phyloP scores from a whole-genome alignment of 2,888 invertebrate genomes.

The Sarcophaga caerulescens region DNA sequence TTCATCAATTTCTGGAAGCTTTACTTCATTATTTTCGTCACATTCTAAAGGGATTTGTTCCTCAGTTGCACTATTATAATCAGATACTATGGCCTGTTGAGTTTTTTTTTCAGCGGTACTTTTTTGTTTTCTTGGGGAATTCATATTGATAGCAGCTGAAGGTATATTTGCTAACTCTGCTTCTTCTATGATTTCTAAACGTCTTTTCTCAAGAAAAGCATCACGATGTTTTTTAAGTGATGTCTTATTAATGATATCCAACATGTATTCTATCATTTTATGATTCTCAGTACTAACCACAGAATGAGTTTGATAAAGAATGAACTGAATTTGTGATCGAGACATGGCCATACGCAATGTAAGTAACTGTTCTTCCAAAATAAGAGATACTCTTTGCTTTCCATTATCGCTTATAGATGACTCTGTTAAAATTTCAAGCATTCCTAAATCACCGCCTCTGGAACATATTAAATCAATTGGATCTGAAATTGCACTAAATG shows the following conservation, averaged over 20 bases:
- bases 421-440: slow-evolving; percentile 88
- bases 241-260: slow-evolving; percentile 87
- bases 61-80: slow-evolving; percentile 2
- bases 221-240: slow-evolving; percentile 87
- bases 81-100: not conserved
- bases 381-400: slow-evolving; percentile 84
- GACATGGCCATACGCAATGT: slow-evolving; percentile 89
- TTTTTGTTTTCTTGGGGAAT: slow-evolving; percentile 73
- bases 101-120: slow-evolving; percentile 67
- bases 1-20: slow-evolving; percentile 80
- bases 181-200: slow-evolving; percentile 77
- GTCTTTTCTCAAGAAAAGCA: slow-evolving; percentile 76
- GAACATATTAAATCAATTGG: slow-evolving; percentile 91
- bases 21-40: slow-evolving; percentile 64
- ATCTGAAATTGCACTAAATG: slow-evolving; percentile 89
- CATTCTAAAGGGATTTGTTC: slow-evolving; percentile 69
- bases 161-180: slow-evolving; percentile 78
- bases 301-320: slow-evolving; percentile 92
- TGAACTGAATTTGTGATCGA: slow-evolving; percentile 90
- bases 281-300: slow-evolving; percentile 88
- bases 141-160: slow-evolving; percentile 74
- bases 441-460: slow-evolving; percentile 88
- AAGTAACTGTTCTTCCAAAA: slow-evolving; percentile 88
- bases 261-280: slow-evolving; percentile 86
- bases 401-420: slow-evolving; percentile 85